Evolutionary conservation across 2,888 invertebrate genomes (phyloP).

Genomic region (Palloptera scutellata): DNA sequence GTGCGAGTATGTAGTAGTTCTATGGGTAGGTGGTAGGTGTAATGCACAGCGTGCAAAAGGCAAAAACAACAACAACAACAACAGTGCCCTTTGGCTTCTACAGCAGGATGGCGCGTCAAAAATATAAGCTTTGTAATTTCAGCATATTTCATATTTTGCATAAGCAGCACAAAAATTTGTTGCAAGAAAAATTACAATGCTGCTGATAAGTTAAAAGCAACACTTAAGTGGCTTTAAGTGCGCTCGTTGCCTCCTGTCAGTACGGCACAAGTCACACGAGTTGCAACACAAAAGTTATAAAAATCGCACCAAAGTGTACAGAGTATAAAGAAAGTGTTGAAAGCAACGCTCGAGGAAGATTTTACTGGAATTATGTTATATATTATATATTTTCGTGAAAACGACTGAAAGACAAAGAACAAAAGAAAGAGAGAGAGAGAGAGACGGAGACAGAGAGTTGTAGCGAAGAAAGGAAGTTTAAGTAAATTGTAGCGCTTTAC

Average conservation of each 20-base stretch:
- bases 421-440: too few species aligned
- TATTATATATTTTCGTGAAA: background rate
- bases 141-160: slow-evolving; percentile 40
- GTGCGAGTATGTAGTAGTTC: too few species aligned
- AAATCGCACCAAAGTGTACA: background rate
- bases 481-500: too few species aligned
- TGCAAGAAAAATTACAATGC: slow-evolving; percentile 42
- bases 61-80: slow-evolving; percentile 5
- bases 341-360: slow-evolving; percentile 19
- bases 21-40: too few species aligned
- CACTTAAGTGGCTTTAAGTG: slow-evolving; percentile 38
- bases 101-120: slow-evolving; percentile 27
- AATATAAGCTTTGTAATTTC: slow-evolving; percentile 48
- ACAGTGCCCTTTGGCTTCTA: slow-evolving; percentile 24
- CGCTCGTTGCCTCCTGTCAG: slow-evolving; percentile 24
- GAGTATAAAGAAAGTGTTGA: slow-evolving; percentile 19
- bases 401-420: too few species aligned
- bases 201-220: slow-evolving; percentile 49
- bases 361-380: slow-evolving; percentile 13
- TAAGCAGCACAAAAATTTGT: slow-evolving; percentile 29
- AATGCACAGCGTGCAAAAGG: too few species aligned
- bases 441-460: too few species aligned
- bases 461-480: too few species aligned
- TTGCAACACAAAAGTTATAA: slow-evolving; percentile 1
- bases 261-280: slow-evolving; percentile 11